These are phyloP conservation scores for Osmerus mordax DNA, from an alignment of 2,113 vertebrate species.

Conservation along the genomic window DNA sequence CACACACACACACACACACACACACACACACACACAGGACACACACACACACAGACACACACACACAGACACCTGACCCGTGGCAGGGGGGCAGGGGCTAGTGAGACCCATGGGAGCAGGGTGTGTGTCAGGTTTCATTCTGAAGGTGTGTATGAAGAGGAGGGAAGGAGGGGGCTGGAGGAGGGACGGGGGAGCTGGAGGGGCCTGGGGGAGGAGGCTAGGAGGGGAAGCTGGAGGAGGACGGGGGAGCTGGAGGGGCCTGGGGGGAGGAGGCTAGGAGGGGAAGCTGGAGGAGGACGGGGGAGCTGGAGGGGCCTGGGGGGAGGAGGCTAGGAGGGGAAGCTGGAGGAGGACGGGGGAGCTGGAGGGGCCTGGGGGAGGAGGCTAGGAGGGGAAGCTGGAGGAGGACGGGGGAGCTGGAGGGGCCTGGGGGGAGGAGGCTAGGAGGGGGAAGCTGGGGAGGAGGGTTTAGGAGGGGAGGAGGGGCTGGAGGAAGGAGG, in stretches of 20 bases:
- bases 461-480: neutral
- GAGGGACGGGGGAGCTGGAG: neutral
- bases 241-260: neutral
- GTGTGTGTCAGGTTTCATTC: slow-evolving; percentile 29
- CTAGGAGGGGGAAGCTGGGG: too few species aligned
- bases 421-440: too few species aligned
- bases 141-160: slow-evolving; percentile 13
- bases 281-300: neutral
- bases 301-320: too few species aligned
- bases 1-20: slow-evolving; percentile 14
- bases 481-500: neutral
- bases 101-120: slow-evolving; percentile 3
- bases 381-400: too few species aligned
- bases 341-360: neutral
- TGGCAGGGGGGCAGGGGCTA: slow-evolving; percentile 6
- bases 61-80: slow-evolving; percentile 24
- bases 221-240: too few species aligned
- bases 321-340: neutral
- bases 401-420: neutral
- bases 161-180: neutral
- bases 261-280: too few species aligned
- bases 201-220: neutral
- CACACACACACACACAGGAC: too few species aligned
- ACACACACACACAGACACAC: neutral
- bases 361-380: neutral